Conservation (phyloP, 1,140 invertebrate species). For the Philopotamus ludificatus region DNA sequence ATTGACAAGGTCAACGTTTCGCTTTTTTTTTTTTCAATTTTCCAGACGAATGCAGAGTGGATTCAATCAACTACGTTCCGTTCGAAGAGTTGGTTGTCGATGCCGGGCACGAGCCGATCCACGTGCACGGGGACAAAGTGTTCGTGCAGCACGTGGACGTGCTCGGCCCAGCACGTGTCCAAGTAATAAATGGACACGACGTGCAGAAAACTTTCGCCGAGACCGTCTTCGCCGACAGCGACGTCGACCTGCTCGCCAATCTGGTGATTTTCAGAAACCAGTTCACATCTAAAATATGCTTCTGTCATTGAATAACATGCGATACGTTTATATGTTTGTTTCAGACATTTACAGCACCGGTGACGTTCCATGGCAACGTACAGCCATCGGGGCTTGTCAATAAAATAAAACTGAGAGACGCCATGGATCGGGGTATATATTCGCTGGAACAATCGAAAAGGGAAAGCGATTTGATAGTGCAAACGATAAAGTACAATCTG, state of each 20-base stretch:
- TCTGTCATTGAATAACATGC: background rate
- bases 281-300: too few relatives aligned
- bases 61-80: slow-evolving; percentile 42
- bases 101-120: slow-evolving; percentile 27
- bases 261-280: too few relatives aligned
- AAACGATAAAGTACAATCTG: slow-evolving; percentile 4
- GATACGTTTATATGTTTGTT: background rate
- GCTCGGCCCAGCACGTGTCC: slow-evolving; percentile 33
- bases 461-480: background rate
- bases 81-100: slow-evolving; percentile 43
- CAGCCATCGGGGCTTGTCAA: slow-evolving; percentile 1
- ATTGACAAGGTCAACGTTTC: background rate
- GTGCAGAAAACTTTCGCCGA: slow-evolving; percentile 35
- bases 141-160: slow-evolving; percentile 43
- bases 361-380: slow-evolving; percentile 8
- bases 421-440: slow-evolving; percentile 5
- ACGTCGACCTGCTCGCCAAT: slow-evolving; percentile 43
- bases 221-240: slow-evolving; percentile 41
- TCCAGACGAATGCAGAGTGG: slow-evolving; percentile 12
- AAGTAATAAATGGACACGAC: slow-evolving; percentile 40
- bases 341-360: slow-evolving; percentile 17
- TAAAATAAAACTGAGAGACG: slow-evolving; percentile 8
- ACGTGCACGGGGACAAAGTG: slow-evolving; percentile 42
- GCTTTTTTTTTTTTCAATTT: slow-evolving; percentile 25
- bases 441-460: background rate